Evolutionary conservation across 2,888 invertebrate species (phyloP), one percentile per base, ranked within the genome.

Genomic region (Orthosia gracilis): DNA sequence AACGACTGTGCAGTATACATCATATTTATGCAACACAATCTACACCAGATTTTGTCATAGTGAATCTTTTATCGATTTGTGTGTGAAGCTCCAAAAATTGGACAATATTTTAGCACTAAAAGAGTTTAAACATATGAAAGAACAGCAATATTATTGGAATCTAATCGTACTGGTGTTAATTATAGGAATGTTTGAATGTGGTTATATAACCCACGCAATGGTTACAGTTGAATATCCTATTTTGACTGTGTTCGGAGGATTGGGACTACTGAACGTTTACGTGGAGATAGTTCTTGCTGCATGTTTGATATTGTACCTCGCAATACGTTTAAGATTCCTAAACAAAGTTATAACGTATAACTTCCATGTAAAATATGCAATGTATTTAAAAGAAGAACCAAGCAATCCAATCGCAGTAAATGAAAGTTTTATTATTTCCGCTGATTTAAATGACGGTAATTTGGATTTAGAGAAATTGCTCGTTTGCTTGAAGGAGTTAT

Each of bases 231-330:
- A 88, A 12, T 79, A 82, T 9, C 88, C 89, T 0, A 18, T 81
- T 69, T 65, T 83, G 7, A 70, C 73, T 50, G 61, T 77, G 17
- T 85, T 85, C 23, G 63, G 12, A 69, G 84, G 66, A 40, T 59
- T 84, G 4, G 85, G 85, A 4, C 49, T 88, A 7, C n/a, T 80
- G 68, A 70, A 59, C 52, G 75, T 77, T 17, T 90, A 87, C 54
- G 45, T 90, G 49, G 92, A 92, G 47, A 49, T 85, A 12, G 4
- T 88, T 49, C 65, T 90, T 5, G 82, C 76, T 66, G 75, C 71
- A 11, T 78, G 74, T 50, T 78, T 89, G 49, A 76, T 91, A 11
- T 83, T 88, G 70, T 89, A 85, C 69, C 58, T 91, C 66, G 75
- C 80, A 12, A 47, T 85, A 47, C 87, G 89, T 3, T 67, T 88